Evolutionary conservation across 2,797 vertebrate genomes (phyloP), one percentile per base, ranked within the genome.

Genomic region (Typhlichthys eigenmanni): DNA sequence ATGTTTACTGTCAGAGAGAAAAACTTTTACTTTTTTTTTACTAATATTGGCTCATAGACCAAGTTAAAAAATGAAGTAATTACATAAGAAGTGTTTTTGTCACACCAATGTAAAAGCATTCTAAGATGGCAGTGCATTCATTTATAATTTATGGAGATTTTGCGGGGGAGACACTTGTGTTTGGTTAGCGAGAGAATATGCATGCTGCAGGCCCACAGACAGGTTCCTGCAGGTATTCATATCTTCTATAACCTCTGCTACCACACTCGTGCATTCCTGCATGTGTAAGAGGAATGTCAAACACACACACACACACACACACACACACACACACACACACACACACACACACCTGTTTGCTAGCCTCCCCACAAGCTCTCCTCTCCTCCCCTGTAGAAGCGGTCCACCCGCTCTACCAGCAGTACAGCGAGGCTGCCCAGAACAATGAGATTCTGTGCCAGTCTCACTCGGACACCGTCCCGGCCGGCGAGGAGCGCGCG

Each of bases 381-480:
- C 14, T 60, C 55, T 43, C 19, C 13, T n/a, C 0, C 45, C 16
- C 14, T 17, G n/a, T 82, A 94, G 92, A 89, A 60, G 84, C 72
- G 13, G 85, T 91, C 19, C 92, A 43, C 38, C 38, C 92, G 81
- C 88, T 94, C 75, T 94, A 94, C 79, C 93, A 94, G 94, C 89
- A 96, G 93, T 94, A 93, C 90, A 93, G 77, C 0, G 96, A 98
- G 38, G 95, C 93, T 1, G 93, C 85, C 11, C 92, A 96, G 76
- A 95, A 98, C 91, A 93, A 93, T 73, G 96, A 97, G 83, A 98
- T 99, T 74, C 92, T 95, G 58, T 94, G 92, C n/a, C 97, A 98
- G 88, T 92, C 95, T 74, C 92, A 92, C 71, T 92, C 87, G 0
- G 93, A 95, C 67, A 80, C 80, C 46, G 47, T 89, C 13, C 74